Evolutionary conservation across 2,888 invertebrate species (phyloP).

Genomic region (Rosalia funebris): DNA sequence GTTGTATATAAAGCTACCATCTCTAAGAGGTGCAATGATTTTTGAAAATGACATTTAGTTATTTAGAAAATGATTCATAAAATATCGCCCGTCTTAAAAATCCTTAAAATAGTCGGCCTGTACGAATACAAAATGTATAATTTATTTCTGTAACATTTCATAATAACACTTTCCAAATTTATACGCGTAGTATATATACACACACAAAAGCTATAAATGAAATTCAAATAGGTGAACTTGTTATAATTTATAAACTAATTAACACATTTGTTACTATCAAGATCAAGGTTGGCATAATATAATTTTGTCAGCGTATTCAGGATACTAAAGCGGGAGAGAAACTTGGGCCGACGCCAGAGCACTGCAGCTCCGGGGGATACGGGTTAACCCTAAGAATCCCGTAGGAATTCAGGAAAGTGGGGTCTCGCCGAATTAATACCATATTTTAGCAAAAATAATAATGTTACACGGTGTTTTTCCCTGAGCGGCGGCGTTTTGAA

Average conservation of each 20-base stretch:
- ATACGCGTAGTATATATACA: too few species aligned
- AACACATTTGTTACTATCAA: constrained; percentile 14
- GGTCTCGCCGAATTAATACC: constrained; percentile 20
- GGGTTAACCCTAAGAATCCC: constrained; percentile 26
- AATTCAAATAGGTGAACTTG: not conserved
- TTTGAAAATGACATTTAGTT: too few species aligned
- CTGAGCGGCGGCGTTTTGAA: not conserved
- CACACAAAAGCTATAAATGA: not conserved
- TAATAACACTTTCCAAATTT: too few species aligned
- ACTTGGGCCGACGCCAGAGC: constrained; percentile 22
- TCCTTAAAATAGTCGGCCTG: too few species aligned
- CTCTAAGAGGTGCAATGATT: too few species aligned
- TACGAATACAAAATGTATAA: too few species aligned
- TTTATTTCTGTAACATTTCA: too few species aligned
- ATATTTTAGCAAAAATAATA: constrained; percentile 27
- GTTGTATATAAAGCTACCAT: too few species aligned
- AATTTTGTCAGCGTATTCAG: constrained; percentile 16
- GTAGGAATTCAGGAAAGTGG: constrained; percentile 15
- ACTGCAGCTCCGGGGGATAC: not conserved
- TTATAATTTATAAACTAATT: constrained; percentile 14
- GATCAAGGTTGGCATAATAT: constrained; percentile 17
- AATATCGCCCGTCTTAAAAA: too few species aligned
- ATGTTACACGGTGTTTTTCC: constrained; percentile 24
- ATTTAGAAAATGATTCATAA: too few species aligned
- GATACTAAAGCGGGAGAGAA: constrained; percentile 5